phyloP scores from a whole-genome alignment of 2,888 invertebrate genomes.

The Lampropteryx suffumata region DNA sequence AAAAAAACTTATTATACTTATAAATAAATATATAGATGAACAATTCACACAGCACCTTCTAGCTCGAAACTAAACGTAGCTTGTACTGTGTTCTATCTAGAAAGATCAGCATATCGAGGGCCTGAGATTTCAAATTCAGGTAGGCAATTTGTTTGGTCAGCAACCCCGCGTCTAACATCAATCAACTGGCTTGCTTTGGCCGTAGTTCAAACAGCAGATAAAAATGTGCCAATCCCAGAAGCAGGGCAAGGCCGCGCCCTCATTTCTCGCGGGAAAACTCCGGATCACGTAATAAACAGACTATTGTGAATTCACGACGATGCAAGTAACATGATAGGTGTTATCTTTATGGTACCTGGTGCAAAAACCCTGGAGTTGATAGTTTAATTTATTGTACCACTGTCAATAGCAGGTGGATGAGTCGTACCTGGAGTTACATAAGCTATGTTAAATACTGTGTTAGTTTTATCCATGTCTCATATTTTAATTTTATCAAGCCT shows the following conservation, averaged over 20 bases:
- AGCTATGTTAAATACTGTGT: no score
- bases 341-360: conserved; percentile 10
- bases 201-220: conserved; percentile 65
- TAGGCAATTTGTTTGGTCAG: conserved; percentile 17
- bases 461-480: no score
- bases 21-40: no score
- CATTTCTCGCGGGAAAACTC: conserved; percentile 63
- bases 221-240: conserved; percentile 79
- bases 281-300: conserved; percentile 57
- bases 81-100: no score
- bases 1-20: no score
- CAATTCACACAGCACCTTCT: no score
- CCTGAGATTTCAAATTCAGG: neutral
- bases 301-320: conserved; percentile 46
- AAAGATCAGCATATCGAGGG: no score
- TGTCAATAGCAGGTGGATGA: no score
- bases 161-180: conserved; percentile 38
- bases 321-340: conserved; percentile 35
- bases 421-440: neutral
- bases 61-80: no score
- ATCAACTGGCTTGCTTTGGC: conserved; percentile 56
- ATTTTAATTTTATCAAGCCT: no score
- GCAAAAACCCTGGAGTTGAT: no score
- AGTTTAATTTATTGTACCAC: no score
- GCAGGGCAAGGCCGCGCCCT: conserved; percentile 74